Conservation (phyloP, 1,140 invertebrate genomes). For the Dendrolimus kikuchii region DNA sequence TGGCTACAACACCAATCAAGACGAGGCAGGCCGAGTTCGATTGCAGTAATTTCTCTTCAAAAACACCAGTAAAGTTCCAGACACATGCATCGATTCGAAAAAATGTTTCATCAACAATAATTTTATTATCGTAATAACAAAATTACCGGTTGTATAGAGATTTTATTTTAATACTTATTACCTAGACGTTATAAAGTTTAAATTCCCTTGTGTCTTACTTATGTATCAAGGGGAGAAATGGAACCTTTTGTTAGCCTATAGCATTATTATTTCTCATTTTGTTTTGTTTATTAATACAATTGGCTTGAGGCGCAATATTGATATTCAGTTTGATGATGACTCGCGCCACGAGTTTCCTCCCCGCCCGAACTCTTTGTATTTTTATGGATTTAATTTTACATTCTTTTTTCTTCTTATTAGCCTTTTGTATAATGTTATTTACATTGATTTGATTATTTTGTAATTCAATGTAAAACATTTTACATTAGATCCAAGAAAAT, state of each 20-base stretch:
- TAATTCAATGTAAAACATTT: too few relatives aligned
- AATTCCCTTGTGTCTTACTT: slow-evolving; percentile 38
- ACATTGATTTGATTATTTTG: too few relatives aligned
- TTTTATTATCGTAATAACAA: slow-evolving; percentile 71
- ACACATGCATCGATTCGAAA: slow-evolving; percentile 55
- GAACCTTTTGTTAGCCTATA: slow-evolving; percentile 71
- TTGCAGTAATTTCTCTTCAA: slow-evolving; percentile 68
- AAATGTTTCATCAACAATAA: slow-evolving; percentile 72
- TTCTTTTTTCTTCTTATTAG: neutral
- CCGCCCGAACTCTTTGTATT: slow-evolving; percentile 42
- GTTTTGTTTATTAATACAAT: slow-evolving; percentile 73
- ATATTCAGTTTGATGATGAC: slow-evolving; percentile 72
- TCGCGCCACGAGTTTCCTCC: slow-evolving; percentile 55
- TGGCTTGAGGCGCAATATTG: slow-evolving; percentile 70
- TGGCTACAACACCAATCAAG: slow-evolving; percentile 56
- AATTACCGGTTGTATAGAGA: slow-evolving; percentile 59
- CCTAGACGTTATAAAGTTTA: slow-evolving; percentile 34
- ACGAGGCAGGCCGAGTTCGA: slow-evolving; percentile 39
- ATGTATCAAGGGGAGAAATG: slow-evolving; percentile 63
- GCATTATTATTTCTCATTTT: slow-evolving; percentile 72
- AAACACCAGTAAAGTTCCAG: slow-evolving; percentile 65
- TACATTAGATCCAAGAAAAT: too few relatives aligned
- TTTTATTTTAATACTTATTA: slow-evolving; percentile 55
- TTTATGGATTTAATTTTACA: slow-evolving; percentile 31
- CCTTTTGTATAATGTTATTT: too few relatives aligned